Evolutionary conservation across 2,888 invertebrate genomes (phyloP).

Genomic region (Mongoloraphidia duomilia): DNA sequence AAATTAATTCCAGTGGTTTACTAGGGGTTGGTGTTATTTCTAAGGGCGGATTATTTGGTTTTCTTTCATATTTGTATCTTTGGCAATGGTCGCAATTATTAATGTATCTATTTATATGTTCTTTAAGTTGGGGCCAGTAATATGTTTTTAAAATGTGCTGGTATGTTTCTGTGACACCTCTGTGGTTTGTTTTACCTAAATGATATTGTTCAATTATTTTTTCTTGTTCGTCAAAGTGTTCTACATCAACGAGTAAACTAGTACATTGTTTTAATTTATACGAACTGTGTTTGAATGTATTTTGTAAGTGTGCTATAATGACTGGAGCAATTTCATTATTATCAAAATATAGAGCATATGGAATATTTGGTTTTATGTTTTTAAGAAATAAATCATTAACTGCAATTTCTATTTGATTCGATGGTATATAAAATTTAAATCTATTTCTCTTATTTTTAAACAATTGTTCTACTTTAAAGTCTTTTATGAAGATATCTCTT

Average conservation of each 20-base stretch:
- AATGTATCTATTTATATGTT: no score
- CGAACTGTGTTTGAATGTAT: no score
- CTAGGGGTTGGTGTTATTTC: constrained; percentile 1
- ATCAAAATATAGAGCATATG: no score
- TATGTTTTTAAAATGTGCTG: constrained; percentile 5
- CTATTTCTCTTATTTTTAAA: no score
- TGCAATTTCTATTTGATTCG: no score
- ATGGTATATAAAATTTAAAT: no score
- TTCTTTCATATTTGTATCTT: constrained; percentile 5
- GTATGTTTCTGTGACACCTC: constrained; percentile 13
- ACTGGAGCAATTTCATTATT: no score
- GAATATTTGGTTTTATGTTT: no score
- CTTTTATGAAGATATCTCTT: not conserved
- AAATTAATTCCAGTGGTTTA: constrained; percentile 6
- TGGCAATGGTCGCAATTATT: constrained; percentile 7
- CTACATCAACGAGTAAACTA: constrained; percentile 1
- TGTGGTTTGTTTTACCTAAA: constrained; percentile 11
- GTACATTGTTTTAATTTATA: not conserved
- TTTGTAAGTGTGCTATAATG: no score
- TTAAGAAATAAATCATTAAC: no score
- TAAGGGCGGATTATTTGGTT: constrained; percentile 4
- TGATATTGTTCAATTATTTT: constrained; percentile 9
- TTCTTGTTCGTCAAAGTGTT: constrained; percentile 3
- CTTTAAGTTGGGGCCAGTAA: constrained; percentile 11
- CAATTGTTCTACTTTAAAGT: no score